Percentiles rank a stretch among this genome's conserved stretches.
Conservation (phyloP, 2,888 invertebrate species). For the Hofmannophila pseudospretella region DNA sequence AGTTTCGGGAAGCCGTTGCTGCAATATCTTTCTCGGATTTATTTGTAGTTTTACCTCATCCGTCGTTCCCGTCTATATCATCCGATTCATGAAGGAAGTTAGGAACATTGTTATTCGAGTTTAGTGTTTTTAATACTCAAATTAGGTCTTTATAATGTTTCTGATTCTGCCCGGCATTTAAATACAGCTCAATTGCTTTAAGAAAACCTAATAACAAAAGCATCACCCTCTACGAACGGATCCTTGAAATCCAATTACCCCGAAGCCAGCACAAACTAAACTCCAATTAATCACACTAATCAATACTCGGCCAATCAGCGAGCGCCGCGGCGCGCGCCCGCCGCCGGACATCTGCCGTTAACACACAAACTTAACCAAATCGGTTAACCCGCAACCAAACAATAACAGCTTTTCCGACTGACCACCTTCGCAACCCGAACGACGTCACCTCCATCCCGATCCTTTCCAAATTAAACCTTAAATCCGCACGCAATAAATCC, state of each 20-base stretch:
- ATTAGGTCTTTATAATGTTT: too few relatives aligned
- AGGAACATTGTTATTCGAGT: too few relatives aligned
- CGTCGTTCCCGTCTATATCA: too few relatives aligned
- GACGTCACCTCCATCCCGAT: conserved; percentile 14
- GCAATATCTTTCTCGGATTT: too few relatives aligned
- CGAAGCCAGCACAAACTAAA: conserved; percentile 35
- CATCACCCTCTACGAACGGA: neutral
- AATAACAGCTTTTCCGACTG: conserved; percentile 75
- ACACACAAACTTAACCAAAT: conserved; percentile 76
- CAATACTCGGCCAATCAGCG: conserved; percentile 58
- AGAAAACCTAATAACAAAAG: neutral
- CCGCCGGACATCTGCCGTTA: conserved; percentile 66
- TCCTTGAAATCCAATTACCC: conserved; percentile 32
- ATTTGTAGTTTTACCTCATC: too few relatives aligned
- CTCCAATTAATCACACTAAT: conserved; percentile 58
- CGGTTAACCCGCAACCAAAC: conserved; percentile 76
- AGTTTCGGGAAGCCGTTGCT: conserved; percentile 1
- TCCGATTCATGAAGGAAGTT: too few relatives aligned
- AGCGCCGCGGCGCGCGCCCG: conserved; percentile 28
- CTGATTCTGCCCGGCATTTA: too few relatives aligned
- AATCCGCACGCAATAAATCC: too few relatives aligned
- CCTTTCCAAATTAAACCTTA: conserved; percentile 22
- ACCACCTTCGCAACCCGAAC: conserved; percentile 36
- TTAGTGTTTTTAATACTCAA: too few relatives aligned
- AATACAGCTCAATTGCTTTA: too few relatives aligned